Percentiles rank a stretch among this genome's conserved stretches.
These are phyloP conservation scores for Cydia strobilella DNA, from an alignment of 1,140 invertebrate species.

Conservation along the genomic window DNA sequence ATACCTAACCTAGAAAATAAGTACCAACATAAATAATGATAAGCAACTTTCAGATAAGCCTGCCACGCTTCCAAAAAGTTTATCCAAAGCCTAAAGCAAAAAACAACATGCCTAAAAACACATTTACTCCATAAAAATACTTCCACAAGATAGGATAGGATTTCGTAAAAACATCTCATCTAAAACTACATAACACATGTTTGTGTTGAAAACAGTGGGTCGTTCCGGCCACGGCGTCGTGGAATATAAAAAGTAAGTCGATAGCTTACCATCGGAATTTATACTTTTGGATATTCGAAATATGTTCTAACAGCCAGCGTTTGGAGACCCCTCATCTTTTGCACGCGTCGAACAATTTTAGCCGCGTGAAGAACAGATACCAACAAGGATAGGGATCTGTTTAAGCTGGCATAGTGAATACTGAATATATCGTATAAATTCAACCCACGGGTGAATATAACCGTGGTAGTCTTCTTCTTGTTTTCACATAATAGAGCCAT, in stretches of 20 bases:
- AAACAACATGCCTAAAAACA: slow-evolving; percentile 26
- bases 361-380: slow-evolving; percentile 27
- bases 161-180: slow-evolving; percentile 42
- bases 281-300: slow-evolving; percentile 79
- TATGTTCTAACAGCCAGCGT: slow-evolving; percentile 57
- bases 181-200: slow-evolving; percentile 58
- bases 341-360: background rate
- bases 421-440: slow-evolving; percentile 77
- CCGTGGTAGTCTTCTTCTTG: slow-evolving; percentile 72
- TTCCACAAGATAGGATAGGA: slow-evolving; percentile 32
- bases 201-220: slow-evolving; percentile 75
- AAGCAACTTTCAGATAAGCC: background rate
- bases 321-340: slow-evolving; percentile 41
- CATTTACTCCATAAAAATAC: slow-evolving; percentile 31
- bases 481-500: slow-evolving; percentile 80
- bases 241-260: slow-evolving; percentile 80
- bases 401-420: slow-evolving; percentile 51
- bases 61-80: background rate
- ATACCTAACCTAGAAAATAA: background rate
- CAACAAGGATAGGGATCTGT: slow-evolving; percentile 45
- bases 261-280: slow-evolving; percentile 78
- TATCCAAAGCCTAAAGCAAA: slow-evolving; percentile 18
- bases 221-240: slow-evolving; percentile 64
- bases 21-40: background rate
- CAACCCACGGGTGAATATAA: slow-evolving; percentile 76